Conservation (phyloP, 1,140 invertebrate species). For the Drosophila neocordata region DNA sequence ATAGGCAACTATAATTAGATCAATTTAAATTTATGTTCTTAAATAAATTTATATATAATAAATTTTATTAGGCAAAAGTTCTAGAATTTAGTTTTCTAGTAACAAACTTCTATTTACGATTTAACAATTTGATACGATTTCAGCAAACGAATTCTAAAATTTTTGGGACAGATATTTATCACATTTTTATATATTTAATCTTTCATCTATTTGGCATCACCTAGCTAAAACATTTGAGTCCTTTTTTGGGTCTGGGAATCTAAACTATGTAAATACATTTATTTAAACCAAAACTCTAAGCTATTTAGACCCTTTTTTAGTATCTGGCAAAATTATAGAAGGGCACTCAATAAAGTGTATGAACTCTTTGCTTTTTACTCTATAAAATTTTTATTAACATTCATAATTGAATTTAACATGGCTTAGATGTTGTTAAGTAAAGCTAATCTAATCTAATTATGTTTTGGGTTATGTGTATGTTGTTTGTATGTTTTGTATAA, state of each 20-base stretch:
- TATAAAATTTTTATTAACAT: conserved; percentile 2
- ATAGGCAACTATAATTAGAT: too few relatives aligned
- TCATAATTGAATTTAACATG: conserved; percentile 41
- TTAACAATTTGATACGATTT: too few relatives aligned
- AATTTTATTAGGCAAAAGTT: too few relatives aligned
- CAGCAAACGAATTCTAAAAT: too few relatives aligned
- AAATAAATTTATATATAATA: too few relatives aligned
- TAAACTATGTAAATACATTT: background rate
- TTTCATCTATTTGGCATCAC: too few relatives aligned
- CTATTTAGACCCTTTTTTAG: background rate
- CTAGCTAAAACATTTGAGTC: background rate
- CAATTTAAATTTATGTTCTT: too few relatives aligned
- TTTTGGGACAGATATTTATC: background rate
- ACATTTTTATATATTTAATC: background rate
- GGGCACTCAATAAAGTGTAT: background rate
- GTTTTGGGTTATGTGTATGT: background rate
- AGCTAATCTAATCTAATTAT: conserved; percentile 45
- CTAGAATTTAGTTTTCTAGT: too few relatives aligned
- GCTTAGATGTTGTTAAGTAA: conserved; percentile 28
- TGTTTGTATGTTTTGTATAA: conserved; percentile 13
- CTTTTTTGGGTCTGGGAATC: background rate
- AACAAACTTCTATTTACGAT: too few relatives aligned
- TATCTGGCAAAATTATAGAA: background rate
- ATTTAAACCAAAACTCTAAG: background rate
- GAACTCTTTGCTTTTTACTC: conserved; percentile 5